phyloP scores from a whole-genome alignment of 1,140 invertebrate species.

The Drosophila pachea region DNA sequence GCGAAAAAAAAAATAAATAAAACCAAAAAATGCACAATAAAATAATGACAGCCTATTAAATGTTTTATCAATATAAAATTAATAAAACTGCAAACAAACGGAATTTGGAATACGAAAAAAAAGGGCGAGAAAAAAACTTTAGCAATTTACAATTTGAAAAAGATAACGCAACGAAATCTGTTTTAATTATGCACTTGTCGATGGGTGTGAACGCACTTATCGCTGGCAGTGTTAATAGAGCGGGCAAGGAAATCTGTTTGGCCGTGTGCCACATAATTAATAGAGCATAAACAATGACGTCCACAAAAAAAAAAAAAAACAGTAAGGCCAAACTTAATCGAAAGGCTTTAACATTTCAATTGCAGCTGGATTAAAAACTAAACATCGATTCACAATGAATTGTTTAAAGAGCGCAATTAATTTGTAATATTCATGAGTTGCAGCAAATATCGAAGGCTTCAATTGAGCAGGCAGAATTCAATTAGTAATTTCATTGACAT shows the following conservation, averaged over 20 bases:
- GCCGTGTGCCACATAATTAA: slow-evolving; percentile 61
- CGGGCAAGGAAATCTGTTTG: slow-evolving; percentile 23
- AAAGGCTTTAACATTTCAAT: slow-evolving; percentile 59
- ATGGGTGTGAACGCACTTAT: slow-evolving; percentile 5
- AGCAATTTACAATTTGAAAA: slow-evolving; percentile 70
- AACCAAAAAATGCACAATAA: too few species aligned
- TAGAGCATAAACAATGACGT: slow-evolving; percentile 61
- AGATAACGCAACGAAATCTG: slow-evolving; percentile 67
- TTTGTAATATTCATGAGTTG: neutral
- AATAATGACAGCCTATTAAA: slow-evolving; percentile 64
- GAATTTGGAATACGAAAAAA: slow-evolving; percentile 13
- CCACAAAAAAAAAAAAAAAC: slow-evolving; percentile 11
- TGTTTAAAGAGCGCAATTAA: slow-evolving; percentile 30
- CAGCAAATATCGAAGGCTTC: too few species aligned
- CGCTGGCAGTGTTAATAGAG: slow-evolving; percentile 12
- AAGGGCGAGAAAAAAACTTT: slow-evolving; percentile 16
- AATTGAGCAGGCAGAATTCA: neutral
- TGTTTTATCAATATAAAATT: slow-evolving; percentile 35
- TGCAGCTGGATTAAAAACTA: slow-evolving; percentile 57
- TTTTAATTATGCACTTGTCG: slow-evolving; percentile 55
- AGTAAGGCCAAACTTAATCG: neutral
- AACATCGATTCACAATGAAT: slow-evolving; percentile 27
- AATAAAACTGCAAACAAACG: slow-evolving; percentile 23
- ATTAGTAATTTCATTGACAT: neutral
- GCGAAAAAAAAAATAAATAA: too few species aligned